Base-by-base conservation (phyloP, 1,140 invertebrate genomes). In the Drosophila simulans region DNA sequence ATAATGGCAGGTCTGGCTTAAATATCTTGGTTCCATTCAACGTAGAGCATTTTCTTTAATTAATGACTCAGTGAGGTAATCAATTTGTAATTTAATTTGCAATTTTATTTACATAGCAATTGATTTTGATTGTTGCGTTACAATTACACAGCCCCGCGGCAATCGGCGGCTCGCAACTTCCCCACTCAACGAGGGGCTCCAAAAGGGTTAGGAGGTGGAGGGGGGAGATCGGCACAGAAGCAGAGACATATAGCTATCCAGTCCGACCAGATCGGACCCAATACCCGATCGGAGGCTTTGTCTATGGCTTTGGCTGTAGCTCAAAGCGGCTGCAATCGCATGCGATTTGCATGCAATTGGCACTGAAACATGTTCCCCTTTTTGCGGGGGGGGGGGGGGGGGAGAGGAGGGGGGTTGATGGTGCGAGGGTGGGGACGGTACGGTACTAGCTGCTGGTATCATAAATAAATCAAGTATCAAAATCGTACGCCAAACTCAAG, bases 51-150 rank as follows among this genome's bases (percentile, higher is more conserved):
- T 65, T 37, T 80, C 80, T 78, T 86, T 82, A 83, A 89, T 78
- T 89, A 89, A 89, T 85, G 84, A 89, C 84, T 89, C 80, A 89
- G 84, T 84, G 84, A 80, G 80, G 72, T 89, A 89, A 89, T 89
- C 84, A 89, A 89, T 89, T 89, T 89, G 84, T 89, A 89, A 88
- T 88, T 84, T 89, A 84, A 88, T 88, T 88, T 89, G 73, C 77
- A 84, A 89, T 89, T 77, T 80, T 84, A 84, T 88, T 88, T 89
- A 80, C 80, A 84, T 89, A 72, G 84, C 84, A 88, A 89, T 89
- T 84, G 84, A 89, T 89, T 89, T 89, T 89, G 84, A 89, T 89
- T 89, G 80, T 89, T 89, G 72, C 77, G 84, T 84, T 88, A 74
- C 84, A 89, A 88, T 89, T 89, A 77, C 80, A 82, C 52, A 49